A percentile compares a stretch with the other conserved stretches of the same genome.
Conservation (phyloP, 1,140 invertebrate genomes). For the Batillaria attramentaria region DNA sequence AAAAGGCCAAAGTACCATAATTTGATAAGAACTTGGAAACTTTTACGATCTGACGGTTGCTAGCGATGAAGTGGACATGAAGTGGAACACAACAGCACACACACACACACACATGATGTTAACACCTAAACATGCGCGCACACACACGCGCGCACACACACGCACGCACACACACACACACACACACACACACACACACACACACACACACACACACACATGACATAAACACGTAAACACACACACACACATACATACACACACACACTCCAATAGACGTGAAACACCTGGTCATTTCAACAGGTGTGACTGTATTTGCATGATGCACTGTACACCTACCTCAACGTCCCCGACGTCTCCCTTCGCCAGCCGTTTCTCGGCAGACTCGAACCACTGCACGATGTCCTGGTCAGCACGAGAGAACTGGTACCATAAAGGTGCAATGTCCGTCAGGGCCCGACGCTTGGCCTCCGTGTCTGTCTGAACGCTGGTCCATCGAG, state of each 20-base stretch:
- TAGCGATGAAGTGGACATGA: background rate
- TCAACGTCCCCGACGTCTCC: conserved; percentile 32
- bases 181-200: conserved; percentile 12
- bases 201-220: background rate
- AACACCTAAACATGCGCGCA: background rate
- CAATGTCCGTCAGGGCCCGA: conserved; percentile 39
- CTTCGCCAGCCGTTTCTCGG: conserved; percentile 37
- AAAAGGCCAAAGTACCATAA: background rate
- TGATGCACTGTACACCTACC: conserved; percentile 14
- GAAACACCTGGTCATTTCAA: background rate
- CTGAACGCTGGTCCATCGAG: background rate
- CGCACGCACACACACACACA: background rate
- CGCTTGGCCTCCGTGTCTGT: conserved; percentile 48
- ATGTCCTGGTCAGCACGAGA: conserved; percentile 43
- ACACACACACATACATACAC: conserved; percentile 14
- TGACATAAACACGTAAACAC: background rate
- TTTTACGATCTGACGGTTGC: background rate
- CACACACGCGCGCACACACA: conserved; percentile 13
- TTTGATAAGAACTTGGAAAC: background rate
- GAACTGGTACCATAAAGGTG: conserved; percentile 49
- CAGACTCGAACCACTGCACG: conserved; percentile 48
- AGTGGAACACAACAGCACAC: background rate
- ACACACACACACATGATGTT: conserved; percentile 12
- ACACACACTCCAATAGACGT: background rate
- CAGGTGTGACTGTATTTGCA: background rate